Base-by-base conservation (phyloP, 1,140 invertebrate genomes). In the Sminthurides bifidus region DNA sequence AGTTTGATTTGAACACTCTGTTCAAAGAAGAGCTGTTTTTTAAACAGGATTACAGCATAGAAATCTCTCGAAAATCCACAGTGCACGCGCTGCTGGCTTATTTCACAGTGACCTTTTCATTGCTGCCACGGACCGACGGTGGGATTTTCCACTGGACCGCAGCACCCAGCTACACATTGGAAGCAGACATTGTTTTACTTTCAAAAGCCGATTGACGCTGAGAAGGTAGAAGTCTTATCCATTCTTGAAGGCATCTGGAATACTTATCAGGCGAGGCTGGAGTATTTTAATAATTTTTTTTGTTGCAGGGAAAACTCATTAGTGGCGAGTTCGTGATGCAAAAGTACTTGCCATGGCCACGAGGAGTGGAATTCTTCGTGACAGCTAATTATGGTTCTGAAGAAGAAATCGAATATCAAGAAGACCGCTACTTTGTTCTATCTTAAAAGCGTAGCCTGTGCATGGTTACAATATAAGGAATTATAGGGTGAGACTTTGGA, bases 141-240 rank as follows among this genome's bases (percentile, higher is more conserved):
- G 55, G 92, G 92, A 8, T 98, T 99, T 72, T 97, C 92, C 60
- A 99, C 96, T 61, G 89, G 90, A 1, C 96, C 96, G 0, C 92
- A 96, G 68, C 84, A 87, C 2, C 84, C 85, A 4, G 97, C 98
- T 69, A 98, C 96, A 2, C 94, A 98, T 68, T 98, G 94, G 95
- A 98, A 98, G 72, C 95, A 98, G 72, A 98, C 94, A 0, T 92
- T 98, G 3, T 98, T 98, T 71, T 99, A 98, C 70, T 83, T 98
- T 63, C 85, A 96, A 66, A 87, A 95, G 56, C 91, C 92, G 65
- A 81, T 96, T 75, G 91, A 91, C 5, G 87, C 93, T 2, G 92
- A 93, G 67, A 90, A 88, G 63, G 81, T 60, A 59, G 17, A 2
- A 12, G n/a, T n/a, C n/a, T n/a, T n/a, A 31, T 24, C 6, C 3